A percentile compares a stretch with the other conserved stretches of the same genome.
These are phyloP conservation scores for Muscina levida DNA, from an alignment of 2,888 invertebrate genomes.

Conservation along the genomic window DNA sequence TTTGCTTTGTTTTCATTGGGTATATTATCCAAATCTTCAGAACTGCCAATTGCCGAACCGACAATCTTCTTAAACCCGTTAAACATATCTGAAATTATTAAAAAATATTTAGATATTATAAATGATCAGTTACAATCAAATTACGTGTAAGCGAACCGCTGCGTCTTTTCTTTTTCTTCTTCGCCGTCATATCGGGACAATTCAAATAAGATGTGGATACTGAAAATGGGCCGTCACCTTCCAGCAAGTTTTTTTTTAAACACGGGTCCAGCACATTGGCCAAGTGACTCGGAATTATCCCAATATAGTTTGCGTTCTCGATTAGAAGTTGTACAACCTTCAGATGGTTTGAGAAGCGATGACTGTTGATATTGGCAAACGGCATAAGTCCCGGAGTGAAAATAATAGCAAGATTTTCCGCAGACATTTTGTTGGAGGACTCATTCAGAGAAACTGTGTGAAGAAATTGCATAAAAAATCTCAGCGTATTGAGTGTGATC, in stretches of 20 bases:
- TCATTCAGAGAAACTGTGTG: slow-evolving; percentile 83
- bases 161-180: slow-evolving; percentile 88
- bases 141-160: slow-evolving; percentile 93
- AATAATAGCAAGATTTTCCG: slow-evolving; percentile 91
- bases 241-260: background rate
- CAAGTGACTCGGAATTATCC: slow-evolving; percentile 85
- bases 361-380: slow-evolving; percentile 82
- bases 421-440: slow-evolving; percentile 90
- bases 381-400: slow-evolving; percentile 94
- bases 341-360: slow-evolving; percentile 85
- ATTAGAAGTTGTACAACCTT: slow-evolving; percentile 88
- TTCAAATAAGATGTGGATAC: slow-evolving; percentile 31
- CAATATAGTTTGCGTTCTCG: slow-evolving; percentile 88
- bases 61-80: slow-evolving; percentile 90
- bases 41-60: slow-evolving; percentile 81
- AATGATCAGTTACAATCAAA: slow-evolving; percentile 58
- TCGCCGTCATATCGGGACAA: slow-evolving; percentile 70
- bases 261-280: slow-evolving; percentile 78
- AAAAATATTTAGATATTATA: slow-evolving; percentile 64
- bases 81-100: slow-evolving; percentile 83
- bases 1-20: background rate
- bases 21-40: slow-evolving; percentile 80
- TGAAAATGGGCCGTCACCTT: background rate
- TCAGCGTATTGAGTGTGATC: slow-evolving; percentile 88
- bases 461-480: slow-evolving; percentile 87